Conservation (phyloP, 1,140 invertebrate species). For the Papilio xuthus region DNA sequence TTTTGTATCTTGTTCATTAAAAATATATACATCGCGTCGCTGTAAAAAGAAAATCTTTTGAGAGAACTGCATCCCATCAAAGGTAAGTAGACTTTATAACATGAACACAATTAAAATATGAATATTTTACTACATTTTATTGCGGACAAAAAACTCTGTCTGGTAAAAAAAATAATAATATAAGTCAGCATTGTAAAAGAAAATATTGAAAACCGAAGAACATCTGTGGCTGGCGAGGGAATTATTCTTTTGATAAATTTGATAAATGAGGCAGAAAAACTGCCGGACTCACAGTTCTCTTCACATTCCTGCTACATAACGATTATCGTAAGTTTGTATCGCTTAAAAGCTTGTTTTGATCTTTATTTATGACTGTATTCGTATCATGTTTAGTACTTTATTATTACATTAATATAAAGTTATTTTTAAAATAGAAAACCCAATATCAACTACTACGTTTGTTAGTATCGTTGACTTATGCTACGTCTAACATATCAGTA, state of each 20-base stretch:
- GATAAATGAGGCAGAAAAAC: slow-evolving; percentile 11
- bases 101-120: not conserved
- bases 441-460: too few relatives aligned
- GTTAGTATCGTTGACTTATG: not conserved
- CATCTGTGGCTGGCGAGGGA: not conserved
- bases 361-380: not conserved
- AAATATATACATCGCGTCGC: slow-evolving; percentile 64
- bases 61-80: slow-evolving; percentile 45
- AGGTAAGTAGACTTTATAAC: slow-evolving; percentile 56
- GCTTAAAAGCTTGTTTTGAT: not conserved
- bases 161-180: not conserved
- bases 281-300: slow-evolving; percentile 1
- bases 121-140: not conserved
- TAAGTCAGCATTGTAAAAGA: not conserved
- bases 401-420: not conserved
- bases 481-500: not conserved
- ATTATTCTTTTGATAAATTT: slow-evolving; percentile 12
- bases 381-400: not conserved
- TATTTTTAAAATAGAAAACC: too few relatives aligned
- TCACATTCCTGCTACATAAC: slow-evolving; percentile 2
- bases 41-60: slow-evolving; percentile 58
- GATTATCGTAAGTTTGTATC: not conserved
- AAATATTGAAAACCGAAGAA: not conserved
- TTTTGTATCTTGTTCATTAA: slow-evolving; percentile 59
- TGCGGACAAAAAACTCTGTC: not conserved